Percentiles rank a stretch among this genome's conserved stretches.
Evolutionary conservation across 2,888 invertebrate genomes (phyloP).

Genomic region (Nemoura dubitans): DNA sequence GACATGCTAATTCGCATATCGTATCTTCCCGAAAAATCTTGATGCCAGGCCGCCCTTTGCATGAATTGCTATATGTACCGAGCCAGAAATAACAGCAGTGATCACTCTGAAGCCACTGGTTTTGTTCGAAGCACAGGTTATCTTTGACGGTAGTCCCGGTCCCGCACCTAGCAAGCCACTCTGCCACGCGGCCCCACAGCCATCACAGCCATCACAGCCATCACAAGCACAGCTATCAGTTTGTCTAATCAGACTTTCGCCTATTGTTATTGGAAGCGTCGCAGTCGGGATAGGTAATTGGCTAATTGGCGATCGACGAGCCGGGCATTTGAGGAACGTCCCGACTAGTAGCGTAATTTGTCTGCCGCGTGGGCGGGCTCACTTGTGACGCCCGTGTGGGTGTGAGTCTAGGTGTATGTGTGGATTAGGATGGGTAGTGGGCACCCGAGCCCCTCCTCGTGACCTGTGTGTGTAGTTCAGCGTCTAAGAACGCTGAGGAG

Average conservation of each 20-base stretch:
- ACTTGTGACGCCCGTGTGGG: background rate
- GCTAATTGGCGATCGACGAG: background rate
- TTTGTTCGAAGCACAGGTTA: background rate
- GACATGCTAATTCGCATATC: background rate
- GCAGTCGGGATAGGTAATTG: background rate
- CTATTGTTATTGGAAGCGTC: background rate
- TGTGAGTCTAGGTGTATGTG: background rate
- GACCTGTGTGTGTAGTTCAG: constrained; percentile 28
- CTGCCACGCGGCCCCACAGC: too few species aligned
- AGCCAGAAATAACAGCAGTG: background rate
- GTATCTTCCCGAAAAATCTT: background rate
- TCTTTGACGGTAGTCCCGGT: background rate
- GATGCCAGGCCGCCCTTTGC: background rate
- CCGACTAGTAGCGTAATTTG: constrained; percentile 7
- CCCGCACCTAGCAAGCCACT: too few species aligned
- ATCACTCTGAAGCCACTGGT: background rate
- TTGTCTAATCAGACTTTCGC: background rate
- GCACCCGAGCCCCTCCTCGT: constrained; percentile 27
- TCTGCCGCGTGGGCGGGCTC: background rate
- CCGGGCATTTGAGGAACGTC: background rate
- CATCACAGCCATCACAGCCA: too few species aligned
- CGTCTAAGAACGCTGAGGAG: background rate
- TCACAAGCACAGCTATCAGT: background rate
- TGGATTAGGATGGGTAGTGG: background rate
- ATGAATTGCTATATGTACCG: background rate